A percentile compares a stretch with the other conserved stretches of the same genome.
phyloP scores from a whole-genome alignment of 2,888 invertebrate species.

The Euphydryas editha region DNA sequence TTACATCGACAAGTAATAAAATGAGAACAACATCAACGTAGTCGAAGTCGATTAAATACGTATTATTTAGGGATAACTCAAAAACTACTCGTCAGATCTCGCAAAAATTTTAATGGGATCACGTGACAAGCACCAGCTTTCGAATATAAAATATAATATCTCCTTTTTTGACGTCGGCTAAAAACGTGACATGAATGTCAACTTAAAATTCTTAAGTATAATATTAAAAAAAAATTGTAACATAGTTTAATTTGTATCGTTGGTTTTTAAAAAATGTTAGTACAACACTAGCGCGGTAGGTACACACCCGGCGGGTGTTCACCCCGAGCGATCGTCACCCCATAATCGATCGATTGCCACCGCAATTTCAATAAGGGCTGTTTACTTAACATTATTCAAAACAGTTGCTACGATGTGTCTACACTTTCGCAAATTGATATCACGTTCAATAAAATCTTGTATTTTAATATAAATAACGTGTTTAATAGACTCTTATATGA shows the following conservation, averaged over 20 bases:
- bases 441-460: slow-evolving; percentile 5
- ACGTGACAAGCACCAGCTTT: too few relatives aligned
- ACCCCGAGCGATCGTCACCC: slow-evolving; percentile 28
- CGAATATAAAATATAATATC: too few relatives aligned
- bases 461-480: background rate
- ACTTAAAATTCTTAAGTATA: too few relatives aligned
- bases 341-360: slow-evolving; percentile 27
- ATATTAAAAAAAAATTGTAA: too few relatives aligned
- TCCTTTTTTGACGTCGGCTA: too few relatives aligned
- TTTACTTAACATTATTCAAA: slow-evolving; percentile 28
- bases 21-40: too few relatives aligned
- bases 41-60: too few relatives aligned
- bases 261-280: background rate
- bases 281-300: slow-evolving; percentile 7
- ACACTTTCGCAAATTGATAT: slow-evolving; percentile 14
- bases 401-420: slow-evolving; percentile 27
- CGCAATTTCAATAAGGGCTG: slow-evolving; percentile 27
- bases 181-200: too few relatives aligned
- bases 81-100: too few relatives aligned
- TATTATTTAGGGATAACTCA: too few relatives aligned
- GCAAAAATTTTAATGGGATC: too few relatives aligned
- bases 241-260: background rate
- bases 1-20: too few relatives aligned
- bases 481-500: background rate
- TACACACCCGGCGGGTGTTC: slow-evolving; percentile 17